These are phyloP conservation scores for Drosophila meridionalis DNA, from an alignment of 2,888 invertebrate genomes.

Conservation along the genomic window DNA sequence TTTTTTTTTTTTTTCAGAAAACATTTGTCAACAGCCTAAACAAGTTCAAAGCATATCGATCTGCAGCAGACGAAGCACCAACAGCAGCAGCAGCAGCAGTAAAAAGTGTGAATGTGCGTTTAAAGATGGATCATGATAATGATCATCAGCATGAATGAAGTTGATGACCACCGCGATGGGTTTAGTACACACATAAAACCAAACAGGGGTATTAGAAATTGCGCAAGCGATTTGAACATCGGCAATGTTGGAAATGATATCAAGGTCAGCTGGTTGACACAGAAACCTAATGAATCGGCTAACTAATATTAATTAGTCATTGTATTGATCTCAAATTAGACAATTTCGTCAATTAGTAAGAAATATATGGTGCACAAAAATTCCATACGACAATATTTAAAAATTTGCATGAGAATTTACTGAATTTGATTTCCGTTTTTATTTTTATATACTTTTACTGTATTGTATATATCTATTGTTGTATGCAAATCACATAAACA, in stretches of 20 bases:
- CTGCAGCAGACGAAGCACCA: conserved; percentile 34
- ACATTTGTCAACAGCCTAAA: conserved; percentile 63
- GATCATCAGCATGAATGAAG: conserved; percentile 56
- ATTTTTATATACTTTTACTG: not conserved
- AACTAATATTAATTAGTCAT: conserved; percentile 75
- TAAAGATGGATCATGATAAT: conserved; percentile 51
- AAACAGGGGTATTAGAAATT: conserved; percentile 73
- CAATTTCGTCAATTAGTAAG: conserved; percentile 55
- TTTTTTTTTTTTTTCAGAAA: conserved; percentile 8
- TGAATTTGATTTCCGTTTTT: conserved; percentile 36
- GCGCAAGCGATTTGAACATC: conserved; percentile 61
- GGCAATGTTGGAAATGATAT: conserved; percentile 74
- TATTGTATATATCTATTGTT: conserved; percentile 4
- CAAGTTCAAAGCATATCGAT: conserved; percentile 61
- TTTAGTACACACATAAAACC: conserved; percentile 72
- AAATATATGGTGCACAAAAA: conserved; percentile 30
- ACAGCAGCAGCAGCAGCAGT: not conserved
- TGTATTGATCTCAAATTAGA: conserved; percentile 42
- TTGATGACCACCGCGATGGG: conserved; percentile 49
- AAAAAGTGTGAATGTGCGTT: conserved; percentile 38
- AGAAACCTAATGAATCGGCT: conserved; percentile 71
- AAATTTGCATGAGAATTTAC: conserved; percentile 65
- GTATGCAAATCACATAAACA: conserved; percentile 36
- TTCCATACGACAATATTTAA: conserved; percentile 7
- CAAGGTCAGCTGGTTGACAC: conserved; percentile 75